Evolutionary conservation across 2,113 vertebrate genomes (phyloP).

Genomic region (Siniperca knerii): DNA sequence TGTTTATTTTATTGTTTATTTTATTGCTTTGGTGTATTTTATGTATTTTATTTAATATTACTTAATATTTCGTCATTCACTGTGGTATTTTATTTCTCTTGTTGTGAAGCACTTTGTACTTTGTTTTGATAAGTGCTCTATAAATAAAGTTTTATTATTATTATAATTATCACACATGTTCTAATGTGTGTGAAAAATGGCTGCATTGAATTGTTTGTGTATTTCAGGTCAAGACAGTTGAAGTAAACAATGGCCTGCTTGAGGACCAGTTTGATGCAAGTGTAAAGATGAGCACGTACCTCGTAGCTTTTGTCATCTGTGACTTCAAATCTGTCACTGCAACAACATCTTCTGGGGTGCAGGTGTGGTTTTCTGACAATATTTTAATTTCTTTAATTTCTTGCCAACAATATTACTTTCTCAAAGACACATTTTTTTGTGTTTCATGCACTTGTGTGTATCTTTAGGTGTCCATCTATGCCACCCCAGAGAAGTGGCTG

Average conservation of each 20-base stretch:
- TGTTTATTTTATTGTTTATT: too few species aligned
- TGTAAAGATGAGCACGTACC: constrained; percentile 86
- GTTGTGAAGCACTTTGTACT: too few species aligned
- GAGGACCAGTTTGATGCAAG: constrained; percentile 84
- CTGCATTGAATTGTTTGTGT: background rate
- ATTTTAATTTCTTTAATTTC: background rate
- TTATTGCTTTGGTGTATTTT: too few species aligned
- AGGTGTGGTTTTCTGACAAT: constrained; percentile 66
- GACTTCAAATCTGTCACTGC: constrained; percentile 84
- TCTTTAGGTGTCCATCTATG: constrained; percentile 84
- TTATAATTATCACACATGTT: background rate
- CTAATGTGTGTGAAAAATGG: background rate
- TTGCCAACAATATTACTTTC: background rate
- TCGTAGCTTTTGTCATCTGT: constrained; percentile 84
- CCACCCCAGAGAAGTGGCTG: constrained; percentile 81
- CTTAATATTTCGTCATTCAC: too few species aligned
- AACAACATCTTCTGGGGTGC: constrained; percentile 82
- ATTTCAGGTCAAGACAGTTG: constrained; percentile 79
- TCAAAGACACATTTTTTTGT: background rate
- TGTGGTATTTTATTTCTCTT: too few species aligned
- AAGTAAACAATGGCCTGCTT: constrained; percentile 60
- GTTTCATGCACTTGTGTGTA: background rate
- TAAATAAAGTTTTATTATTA: too few species aligned
- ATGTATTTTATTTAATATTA: too few species aligned
- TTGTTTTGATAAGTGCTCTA: too few species aligned